phyloP scores from a whole-genome alignment of 2,888 invertebrate species.

The Sarcophaga carnaria region DNA sequence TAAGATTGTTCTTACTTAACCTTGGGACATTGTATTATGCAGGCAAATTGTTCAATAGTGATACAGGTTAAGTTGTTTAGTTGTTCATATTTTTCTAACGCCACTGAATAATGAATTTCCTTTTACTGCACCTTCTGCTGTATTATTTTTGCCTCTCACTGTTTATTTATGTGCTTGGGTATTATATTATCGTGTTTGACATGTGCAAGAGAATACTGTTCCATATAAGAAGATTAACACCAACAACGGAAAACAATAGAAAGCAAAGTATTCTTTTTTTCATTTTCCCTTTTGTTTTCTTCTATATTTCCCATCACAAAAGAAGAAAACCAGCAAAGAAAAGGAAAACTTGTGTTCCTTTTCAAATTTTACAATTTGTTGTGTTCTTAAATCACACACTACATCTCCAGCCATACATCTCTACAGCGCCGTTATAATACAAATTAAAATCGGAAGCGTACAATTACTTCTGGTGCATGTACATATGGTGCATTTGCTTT shows the following conservation, averaged over 20 bases:
- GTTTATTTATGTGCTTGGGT: background rate
- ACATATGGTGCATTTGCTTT: background rate
- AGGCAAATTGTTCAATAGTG: background rate
- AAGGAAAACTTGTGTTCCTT: background rate
- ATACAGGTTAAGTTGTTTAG: background rate
- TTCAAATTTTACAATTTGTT: too few relatives aligned
- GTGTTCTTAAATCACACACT: too few relatives aligned
- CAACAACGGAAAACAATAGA: constrained; percentile 44
- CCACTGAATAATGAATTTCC: too few relatives aligned
- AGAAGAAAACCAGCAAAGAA: background rate
- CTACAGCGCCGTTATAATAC: background rate
- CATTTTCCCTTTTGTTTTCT: constrained; percentile 10
- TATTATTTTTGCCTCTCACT: background rate
- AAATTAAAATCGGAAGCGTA: constrained; percentile 28
- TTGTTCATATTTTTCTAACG: background rate
- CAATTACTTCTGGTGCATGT: constrained; percentile 30
- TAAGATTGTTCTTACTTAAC: background rate
- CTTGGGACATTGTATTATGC: too few relatives aligned
- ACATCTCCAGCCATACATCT: background rate
- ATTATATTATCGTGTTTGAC: constrained; percentile 41
- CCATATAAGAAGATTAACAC: constrained; percentile 47
- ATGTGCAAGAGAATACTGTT: constrained; percentile 57
- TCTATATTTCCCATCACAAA: background rate
- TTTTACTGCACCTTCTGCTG: background rate
- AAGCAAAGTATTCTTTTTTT: constrained; percentile 33